Evolutionary conservation across 2,888 invertebrate genomes (phyloP), one percentile per base, ranked within the genome.

Genomic region (Bombylius major): DNA sequence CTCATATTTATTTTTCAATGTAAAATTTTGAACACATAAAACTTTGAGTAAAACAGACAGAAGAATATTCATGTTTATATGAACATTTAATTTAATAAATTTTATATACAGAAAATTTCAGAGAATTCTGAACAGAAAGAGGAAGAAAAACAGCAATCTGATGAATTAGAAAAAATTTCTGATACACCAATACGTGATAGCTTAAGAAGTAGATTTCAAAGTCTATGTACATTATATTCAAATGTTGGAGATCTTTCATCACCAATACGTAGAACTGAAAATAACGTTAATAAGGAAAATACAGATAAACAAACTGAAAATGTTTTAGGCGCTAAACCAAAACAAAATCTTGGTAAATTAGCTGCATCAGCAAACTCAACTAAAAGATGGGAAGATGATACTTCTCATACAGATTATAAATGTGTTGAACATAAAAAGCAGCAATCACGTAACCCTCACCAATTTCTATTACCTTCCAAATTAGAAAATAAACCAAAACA

Each of bases 301-400:
- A 72, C 75, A n/a, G 65, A 60, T 14, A n/a, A n/a, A n/a, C 57
- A 59, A 4, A 47, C 47, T 5, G 59, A 57, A 46, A 61, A 63
- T 47, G 65, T 67, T 2, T 70, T 66, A 14, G 67, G 71, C 0
- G 61, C 62, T 8, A 64, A 63, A 31, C 66, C 68, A 23, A 76
- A 76, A 63, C 77, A 75, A 61, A 79, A 83, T 63, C 78, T 82
- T 36, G 80, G 82, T 0, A 77, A 90, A 67, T 77, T 94, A 31
- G 90, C 89, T 0, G 87, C 86, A 1, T 75, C 94, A 32, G 93
- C 94, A 0, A 81, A 86, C 58, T 81, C 85, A 58, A 92, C 93
- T 51, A 92, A 91, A 65, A 85, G 85, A 66, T 93, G 93, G 91
- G 94, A 94, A 69, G 91, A 94, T 75, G 90, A 94, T 67, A 71